Base-by-base conservation (phyloP, 1,140 invertebrate species). In the Eufriesea mexicana region DNA sequence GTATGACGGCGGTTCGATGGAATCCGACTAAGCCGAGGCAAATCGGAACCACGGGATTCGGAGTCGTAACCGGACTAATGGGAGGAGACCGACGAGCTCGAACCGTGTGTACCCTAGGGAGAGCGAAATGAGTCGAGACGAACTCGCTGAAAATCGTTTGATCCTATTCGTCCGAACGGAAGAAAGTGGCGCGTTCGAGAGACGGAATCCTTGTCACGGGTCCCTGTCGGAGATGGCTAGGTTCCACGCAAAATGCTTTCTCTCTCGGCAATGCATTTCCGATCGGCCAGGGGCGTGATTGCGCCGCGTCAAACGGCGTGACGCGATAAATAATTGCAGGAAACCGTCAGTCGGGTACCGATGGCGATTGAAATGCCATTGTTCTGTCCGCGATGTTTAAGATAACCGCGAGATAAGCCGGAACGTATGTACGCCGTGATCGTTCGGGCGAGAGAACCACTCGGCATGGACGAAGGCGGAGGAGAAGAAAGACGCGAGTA, bases 311-410 rank as follows among this genome's bases (percentile, higher is more conserved):
- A n/a, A 59, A 47, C 72, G 18, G 42, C 72, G 73, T 55, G 54
- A 68, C 62, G 73, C 73, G 73, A 76, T 82, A 76, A 82, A 76
- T 82, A 75, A 75, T 68, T 67, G 42, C 62, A 45, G 9, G 74
- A 25, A 83, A 78, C 47, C 74, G 66, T 70, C 64, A 20, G 66
- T 68, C 42, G 64, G 55, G 74, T 78, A 71, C 45, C 74, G 66
- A 35, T 35, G 18, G 20, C 81, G 74, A 77, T 77, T 83, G 66
- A 83, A 83, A 68, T 10, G 54, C 66, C 74, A 77, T 77, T 77
- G 81, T 77, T 77, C 75, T 78, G 81, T 71, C 64, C 16, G 55
- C 35, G 81, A 83, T 83, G 78, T 83, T 83, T 77, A 78, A 78
- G 81, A 83, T 83, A 83, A 78, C 5, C 16, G 2, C 35, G 66